Percentiles rank a stretch among this genome's conserved stretches.
phyloP scores from a whole-genome alignment of 2,888 invertebrate genomes.

The Pseudeuparius sepicola region DNA sequence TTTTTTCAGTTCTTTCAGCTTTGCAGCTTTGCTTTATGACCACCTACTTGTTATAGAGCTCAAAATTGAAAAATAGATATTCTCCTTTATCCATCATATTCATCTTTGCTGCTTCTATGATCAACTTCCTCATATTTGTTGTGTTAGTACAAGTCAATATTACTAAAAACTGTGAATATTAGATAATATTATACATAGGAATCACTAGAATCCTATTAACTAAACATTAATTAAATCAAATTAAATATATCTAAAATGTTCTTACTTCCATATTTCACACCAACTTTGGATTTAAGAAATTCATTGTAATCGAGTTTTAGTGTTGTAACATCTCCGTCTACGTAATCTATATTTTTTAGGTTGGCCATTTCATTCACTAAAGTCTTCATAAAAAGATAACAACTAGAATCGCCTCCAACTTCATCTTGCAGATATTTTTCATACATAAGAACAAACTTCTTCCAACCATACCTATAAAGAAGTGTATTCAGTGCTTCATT shows the following conservation, averaged over 20 bases:
- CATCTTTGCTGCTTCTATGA: conserved; percentile 87
- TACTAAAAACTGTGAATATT: conserved; percentile 62
- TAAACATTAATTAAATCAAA: no score
- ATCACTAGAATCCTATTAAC: no score
- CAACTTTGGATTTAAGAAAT: conserved; percentile 55
- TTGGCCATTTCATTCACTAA: conserved; percentile 50
- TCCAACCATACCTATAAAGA: conserved; percentile 58
- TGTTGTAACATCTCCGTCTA: conserved; percentile 52
- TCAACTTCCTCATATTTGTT: conserved; percentile 78
- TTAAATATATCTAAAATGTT: conserved; percentile 24
- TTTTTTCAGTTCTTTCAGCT: background rate
- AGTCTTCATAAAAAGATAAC: conserved; percentile 65
- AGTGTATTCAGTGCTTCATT: no score
- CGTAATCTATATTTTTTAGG: conserved; percentile 39
- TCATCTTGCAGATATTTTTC: conserved; percentile 60
- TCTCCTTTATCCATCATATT: conserved; percentile 95
- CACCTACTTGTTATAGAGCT: conserved; percentile 87
- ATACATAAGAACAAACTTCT: conserved; percentile 61
- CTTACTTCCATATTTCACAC: conserved; percentile 64
- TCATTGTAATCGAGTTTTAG: conserved; percentile 44
- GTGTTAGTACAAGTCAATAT: conserved; percentile 91
- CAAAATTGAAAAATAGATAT: conserved; percentile 97
- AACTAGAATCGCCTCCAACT: conserved; percentile 61
- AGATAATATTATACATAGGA: background rate
- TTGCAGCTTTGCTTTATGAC: no score